A percentile compares a stretch with the other conserved stretches of the same genome.
Evolutionary conservation across 2,797 vertebrate genomes (phyloP).

Genomic region (Labeo calbasu): DNA sequence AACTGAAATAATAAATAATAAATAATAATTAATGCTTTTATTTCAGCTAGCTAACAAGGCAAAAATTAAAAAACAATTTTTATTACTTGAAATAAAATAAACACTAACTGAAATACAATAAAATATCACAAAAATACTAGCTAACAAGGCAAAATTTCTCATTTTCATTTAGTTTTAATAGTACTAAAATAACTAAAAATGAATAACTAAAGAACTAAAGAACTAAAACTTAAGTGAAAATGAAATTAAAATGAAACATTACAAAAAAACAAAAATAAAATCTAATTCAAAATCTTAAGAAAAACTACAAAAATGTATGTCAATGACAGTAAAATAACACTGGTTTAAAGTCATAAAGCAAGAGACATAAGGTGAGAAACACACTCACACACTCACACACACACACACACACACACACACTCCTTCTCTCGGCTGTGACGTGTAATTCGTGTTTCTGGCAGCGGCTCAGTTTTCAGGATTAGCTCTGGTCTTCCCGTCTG

Average conservation of each 20-base stretch:
- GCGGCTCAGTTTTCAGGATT: constrained; percentile 46
- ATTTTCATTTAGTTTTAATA: too few species aligned
- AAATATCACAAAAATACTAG: not conserved
- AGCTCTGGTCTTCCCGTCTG: constrained; percentile 49
- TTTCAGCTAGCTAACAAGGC: too few species aligned
- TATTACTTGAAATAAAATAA: too few species aligned
- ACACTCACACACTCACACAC: not conserved
- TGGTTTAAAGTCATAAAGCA: not conserved
- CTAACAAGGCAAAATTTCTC: too few species aligned
- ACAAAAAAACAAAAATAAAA: not conserved
- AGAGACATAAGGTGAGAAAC: not conserved
- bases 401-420: not conserved
- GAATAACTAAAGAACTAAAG: not conserved
- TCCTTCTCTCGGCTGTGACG: not conserved
- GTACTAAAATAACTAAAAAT: too few species aligned
- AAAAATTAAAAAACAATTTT: too few species aligned
- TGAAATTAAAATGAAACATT: not conserved
- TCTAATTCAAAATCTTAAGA: not conserved
- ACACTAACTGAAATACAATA: not conserved
- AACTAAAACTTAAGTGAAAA: not conserved
- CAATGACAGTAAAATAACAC: not conserved
- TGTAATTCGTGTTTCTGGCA: constrained; percentile 53
- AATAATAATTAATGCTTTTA: too few species aligned
- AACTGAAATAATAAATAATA: too few species aligned
- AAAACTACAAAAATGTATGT: not conserved